Evolutionary conservation across 2,888 invertebrate species (phyloP).

Genomic region (Drosophila affinis): DNA sequence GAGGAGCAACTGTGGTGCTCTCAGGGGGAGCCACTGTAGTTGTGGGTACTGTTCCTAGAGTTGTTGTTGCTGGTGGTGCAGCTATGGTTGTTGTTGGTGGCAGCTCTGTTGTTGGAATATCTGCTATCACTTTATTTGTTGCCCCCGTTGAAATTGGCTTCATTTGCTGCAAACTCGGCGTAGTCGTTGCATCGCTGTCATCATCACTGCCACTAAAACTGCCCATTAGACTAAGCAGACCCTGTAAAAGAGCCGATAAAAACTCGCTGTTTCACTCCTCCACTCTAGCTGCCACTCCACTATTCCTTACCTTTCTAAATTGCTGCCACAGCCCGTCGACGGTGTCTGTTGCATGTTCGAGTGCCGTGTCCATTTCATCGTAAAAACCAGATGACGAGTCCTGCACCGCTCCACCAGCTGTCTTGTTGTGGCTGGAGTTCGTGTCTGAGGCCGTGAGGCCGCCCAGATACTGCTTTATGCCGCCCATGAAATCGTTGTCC

Average conservation of each 20-base stretch:
- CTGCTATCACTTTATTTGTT: slow-evolving; percentile 3
- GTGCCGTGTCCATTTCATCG: slow-evolving; percentile 57
- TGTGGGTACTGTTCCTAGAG: not conserved
- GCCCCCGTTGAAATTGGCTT: slow-evolving; percentile 24
- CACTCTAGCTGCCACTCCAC: not conserved
- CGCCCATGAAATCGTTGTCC: slow-evolving; percentile 44
- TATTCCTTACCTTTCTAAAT: slow-evolving; percentile 57
- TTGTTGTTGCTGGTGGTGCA: not conserved
- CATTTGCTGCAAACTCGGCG: slow-evolving; percentile 11
- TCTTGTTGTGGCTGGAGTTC: slow-evolving; percentile 32
- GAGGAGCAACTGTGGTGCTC: not conserved
- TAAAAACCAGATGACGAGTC: slow-evolving; percentile 25
- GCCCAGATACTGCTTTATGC: slow-evolving; percentile 46
- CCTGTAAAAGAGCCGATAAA: slow-evolving; percentile 40
- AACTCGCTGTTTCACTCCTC: slow-evolving; percentile 4
- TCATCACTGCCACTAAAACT: slow-evolving; percentile 28
- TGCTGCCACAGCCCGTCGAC: slow-evolving; percentile 59
- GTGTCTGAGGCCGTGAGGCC: slow-evolving; percentile 1
- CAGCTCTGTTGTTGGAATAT: not conserved
- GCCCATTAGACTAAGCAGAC: slow-evolving; percentile 42
- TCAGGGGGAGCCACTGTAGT: slow-evolving; percentile 6
- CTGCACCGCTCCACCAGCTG: slow-evolving; percentile 4
- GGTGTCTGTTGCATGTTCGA: slow-evolving; percentile 53
- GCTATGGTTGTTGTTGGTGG: not conserved
- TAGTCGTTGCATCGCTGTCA: slow-evolving; percentile 5